Conservation (phyloP, 2,113 vertebrate genomes). For the Callipepla californica region DNA sequence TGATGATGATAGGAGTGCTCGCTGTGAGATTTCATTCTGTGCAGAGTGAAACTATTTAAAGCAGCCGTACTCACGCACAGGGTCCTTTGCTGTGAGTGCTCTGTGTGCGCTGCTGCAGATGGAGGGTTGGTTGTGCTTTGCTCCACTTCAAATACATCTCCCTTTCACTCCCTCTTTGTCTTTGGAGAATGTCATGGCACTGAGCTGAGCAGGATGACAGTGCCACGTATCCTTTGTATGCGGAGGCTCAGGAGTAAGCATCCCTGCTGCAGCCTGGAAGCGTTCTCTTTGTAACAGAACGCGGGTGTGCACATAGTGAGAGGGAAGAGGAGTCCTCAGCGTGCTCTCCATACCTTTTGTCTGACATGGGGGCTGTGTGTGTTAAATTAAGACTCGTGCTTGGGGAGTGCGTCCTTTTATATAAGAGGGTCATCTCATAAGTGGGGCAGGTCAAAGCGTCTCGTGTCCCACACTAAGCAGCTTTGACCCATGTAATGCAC, state of each 20-base stretch:
- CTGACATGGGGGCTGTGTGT: slow-evolving; percentile 16
- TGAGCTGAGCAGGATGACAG: slow-evolving; percentile 19
- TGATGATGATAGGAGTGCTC: slow-evolving; percentile 48
- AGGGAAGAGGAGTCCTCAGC: slow-evolving; percentile 9
- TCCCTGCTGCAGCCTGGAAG: background rate
- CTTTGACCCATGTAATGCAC: slow-evolving; percentile 52
- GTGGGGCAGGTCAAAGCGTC: slow-evolving; percentile 42
- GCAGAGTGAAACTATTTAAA: slow-evolving; percentile 15
- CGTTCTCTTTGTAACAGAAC: background rate
- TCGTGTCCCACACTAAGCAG: background rate
- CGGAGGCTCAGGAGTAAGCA: slow-evolving; percentile 1
- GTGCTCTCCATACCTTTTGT: slow-evolving; percentile 3
- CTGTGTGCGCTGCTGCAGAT: background rate
- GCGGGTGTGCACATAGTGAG: background rate
- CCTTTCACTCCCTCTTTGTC: slow-evolving; percentile 36
- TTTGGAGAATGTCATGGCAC: slow-evolving; percentile 58
- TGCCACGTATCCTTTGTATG: slow-evolving; percentile 15
- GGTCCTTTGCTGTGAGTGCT: slow-evolving; percentile 22
- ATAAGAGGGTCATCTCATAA: slow-evolving; percentile 40
- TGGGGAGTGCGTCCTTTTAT: slow-evolving; percentile 27
- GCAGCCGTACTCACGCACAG: background rate
- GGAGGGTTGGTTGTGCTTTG: slow-evolving; percentile 17
- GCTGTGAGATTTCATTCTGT: slow-evolving; percentile 54
- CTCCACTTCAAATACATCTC: slow-evolving; percentile 17
- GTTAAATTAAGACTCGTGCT: slow-evolving; percentile 41